These are phyloP conservation scores for Mythimna pallens DNA, from an alignment of 2,888 invertebrate genomes.

Conservation along the genomic window DNA sequence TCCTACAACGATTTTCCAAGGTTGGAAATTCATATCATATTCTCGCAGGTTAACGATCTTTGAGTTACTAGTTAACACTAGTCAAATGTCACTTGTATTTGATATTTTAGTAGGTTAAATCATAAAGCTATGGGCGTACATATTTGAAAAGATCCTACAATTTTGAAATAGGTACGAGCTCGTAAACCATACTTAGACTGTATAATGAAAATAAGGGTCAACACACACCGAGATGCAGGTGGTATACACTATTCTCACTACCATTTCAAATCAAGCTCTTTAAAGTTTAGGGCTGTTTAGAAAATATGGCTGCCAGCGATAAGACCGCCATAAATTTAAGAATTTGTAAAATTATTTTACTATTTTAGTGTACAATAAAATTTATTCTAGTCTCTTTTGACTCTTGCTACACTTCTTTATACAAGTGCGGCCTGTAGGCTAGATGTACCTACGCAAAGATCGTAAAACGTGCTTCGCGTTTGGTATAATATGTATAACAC, in stretches of 20 bases:
- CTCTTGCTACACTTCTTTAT: no score
- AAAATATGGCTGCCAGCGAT: no score
- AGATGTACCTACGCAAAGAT: neutral
- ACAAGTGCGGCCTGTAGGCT: neutral
- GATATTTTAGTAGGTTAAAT: conserved; percentile 19
- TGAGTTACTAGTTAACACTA: neutral
- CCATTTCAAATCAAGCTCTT: neutral
- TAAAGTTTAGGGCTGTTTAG: no score
- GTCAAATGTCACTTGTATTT: conserved; percentile 18
- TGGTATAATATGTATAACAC: neutral
- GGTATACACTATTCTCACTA: neutral
- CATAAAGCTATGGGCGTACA: conserved; percentile 16
- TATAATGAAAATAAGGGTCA: neutral
- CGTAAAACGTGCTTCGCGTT: neutral
- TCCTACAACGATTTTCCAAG: neutral
- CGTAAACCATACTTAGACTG: neutral
- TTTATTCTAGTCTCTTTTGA: no score
- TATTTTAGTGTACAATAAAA: no score
- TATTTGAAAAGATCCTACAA: conserved; percentile 34
- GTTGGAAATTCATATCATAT: neutral
- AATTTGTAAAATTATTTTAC: no score
- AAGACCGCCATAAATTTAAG: no score
- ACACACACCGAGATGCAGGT: neutral
- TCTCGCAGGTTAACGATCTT: neutral
- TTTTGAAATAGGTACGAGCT: conserved; percentile 4